These are phyloP conservation scores for Diadegma fenestrale DNA, from an alignment of 2,888 invertebrate genomes.

Conservation along the genomic window DNA sequence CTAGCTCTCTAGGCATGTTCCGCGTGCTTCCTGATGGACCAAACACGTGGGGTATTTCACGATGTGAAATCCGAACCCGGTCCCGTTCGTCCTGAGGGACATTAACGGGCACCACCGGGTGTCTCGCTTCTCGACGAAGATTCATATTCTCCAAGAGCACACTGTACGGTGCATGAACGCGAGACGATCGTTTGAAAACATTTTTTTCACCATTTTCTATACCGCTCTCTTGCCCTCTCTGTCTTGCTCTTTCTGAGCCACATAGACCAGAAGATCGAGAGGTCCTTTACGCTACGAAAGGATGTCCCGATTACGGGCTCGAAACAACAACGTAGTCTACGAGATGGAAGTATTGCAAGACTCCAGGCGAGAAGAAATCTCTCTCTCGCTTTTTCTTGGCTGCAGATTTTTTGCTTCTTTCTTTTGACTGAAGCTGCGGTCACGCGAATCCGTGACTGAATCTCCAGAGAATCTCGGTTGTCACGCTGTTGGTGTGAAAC, in stretches of 20 bases:
- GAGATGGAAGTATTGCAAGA: slow-evolving; percentile 18
- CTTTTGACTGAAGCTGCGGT: slow-evolving; percentile 61
- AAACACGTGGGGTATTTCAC: slow-evolving; percentile 49
- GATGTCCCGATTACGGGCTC: slow-evolving; percentile 34
- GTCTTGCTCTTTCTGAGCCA: not conserved
- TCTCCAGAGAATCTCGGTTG: slow-evolving; percentile 78
- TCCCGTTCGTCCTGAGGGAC: slow-evolving; percentile 64
- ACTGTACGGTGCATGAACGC: not conserved
- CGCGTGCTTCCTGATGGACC: slow-evolving; percentile 30
- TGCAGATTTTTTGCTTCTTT: slow-evolving; percentile 4
- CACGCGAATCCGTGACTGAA: slow-evolving; percentile 81
- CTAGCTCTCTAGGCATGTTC: slow-evolving; percentile 20
- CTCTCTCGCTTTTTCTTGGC: slow-evolving; percentile 23
- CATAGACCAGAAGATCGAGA: slow-evolving; percentile 1
- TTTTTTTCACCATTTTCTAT: not conserved
- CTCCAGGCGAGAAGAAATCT: slow-evolving; percentile 23
- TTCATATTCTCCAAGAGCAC: slow-evolving; percentile 36
- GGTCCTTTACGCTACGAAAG: slow-evolving; percentile 16
- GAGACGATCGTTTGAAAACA: not conserved
- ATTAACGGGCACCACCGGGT: slow-evolving; percentile 50
- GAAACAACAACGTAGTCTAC: slow-evolving; percentile 12
- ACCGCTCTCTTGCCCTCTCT: not conserved
- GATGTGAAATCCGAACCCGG: slow-evolving; percentile 60
- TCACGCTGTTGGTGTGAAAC: slow-evolving; percentile 79
- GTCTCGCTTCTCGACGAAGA: slow-evolving; percentile 40